These are phyloP conservation scores for Tribolium madens DNA, from an alignment of 1,140 invertebrate species.

Conservation along the genomic window DNA sequence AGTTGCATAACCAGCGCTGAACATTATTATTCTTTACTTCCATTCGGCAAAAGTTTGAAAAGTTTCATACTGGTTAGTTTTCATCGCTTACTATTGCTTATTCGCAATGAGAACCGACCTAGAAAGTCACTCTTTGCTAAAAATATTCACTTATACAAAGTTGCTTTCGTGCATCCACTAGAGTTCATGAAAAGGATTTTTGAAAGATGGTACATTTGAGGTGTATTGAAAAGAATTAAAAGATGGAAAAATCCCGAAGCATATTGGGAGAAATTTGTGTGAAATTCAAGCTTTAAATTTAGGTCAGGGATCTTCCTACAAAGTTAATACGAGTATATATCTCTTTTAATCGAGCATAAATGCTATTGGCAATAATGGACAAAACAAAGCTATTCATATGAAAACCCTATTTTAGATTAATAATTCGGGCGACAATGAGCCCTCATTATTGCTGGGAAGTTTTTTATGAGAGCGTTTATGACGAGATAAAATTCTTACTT, in stretches of 20 bases:
- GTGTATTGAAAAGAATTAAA: background rate
- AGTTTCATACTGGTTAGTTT: slow-evolving; percentile 5
- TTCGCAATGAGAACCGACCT: background rate
- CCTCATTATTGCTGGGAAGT: slow-evolving; percentile 17
- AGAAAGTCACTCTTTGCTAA: background rate
- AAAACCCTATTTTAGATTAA: slow-evolving; percentile 21
- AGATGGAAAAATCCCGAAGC: background rate
- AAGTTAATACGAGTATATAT: slow-evolving; percentile 5
- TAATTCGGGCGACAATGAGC: slow-evolving; percentile 20
- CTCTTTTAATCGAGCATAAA: background rate
- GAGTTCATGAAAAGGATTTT: background rate
- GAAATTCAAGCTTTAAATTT: background rate
- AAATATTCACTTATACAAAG: background rate
- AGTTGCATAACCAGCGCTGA: slow-evolving; percentile 3
- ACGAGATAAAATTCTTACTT: slow-evolving; percentile 25
- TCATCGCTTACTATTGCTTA: background rate
- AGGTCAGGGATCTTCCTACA: background rate
- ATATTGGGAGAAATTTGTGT: background rate
- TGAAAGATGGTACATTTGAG: background rate
- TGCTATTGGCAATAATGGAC: slow-evolving; percentile 5
- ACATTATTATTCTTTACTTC: slow-evolving; percentile 20
- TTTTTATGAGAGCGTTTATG: slow-evolving; percentile 37
- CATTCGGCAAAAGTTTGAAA: background rate
- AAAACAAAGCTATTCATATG: slow-evolving; percentile 15
- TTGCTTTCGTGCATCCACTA: background rate